Evolutionary conservation across 2,113 vertebrate genomes (phyloP).

Genomic region (Lates calcarifer): DNA sequence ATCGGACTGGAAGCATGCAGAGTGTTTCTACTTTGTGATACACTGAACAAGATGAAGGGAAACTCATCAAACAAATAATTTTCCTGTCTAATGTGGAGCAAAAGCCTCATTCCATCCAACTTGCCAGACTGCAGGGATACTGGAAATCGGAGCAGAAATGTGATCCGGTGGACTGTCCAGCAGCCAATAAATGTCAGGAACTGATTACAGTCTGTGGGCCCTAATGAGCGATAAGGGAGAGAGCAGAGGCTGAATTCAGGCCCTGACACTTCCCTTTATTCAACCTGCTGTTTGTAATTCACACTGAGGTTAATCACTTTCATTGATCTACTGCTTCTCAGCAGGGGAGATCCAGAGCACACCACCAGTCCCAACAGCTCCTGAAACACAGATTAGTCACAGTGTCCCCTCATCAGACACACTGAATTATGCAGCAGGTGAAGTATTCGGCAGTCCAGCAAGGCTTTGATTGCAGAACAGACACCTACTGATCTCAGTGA

Average conservation of each 20-base stretch:
- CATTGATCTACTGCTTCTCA: slow-evolving; percentile 38
- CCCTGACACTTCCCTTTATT: slow-evolving; percentile 28
- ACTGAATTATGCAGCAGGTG: slow-evolving; percentile 12
- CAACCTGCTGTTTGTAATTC: slow-evolving; percentile 25
- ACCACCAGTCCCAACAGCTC: background rate
- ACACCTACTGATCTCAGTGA: too few relatives aligned
- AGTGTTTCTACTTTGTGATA: background rate
- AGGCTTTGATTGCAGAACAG: background rate
- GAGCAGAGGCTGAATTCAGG: slow-evolving; percentile 15
- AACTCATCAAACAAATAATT: slow-evolving; percentile 57
- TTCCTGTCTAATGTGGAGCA: slow-evolving; percentile 51
- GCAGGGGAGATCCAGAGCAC: background rate
- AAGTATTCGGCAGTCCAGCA: background rate
- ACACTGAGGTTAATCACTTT: slow-evolving; percentile 60
- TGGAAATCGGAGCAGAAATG: slow-evolving; percentile 50
- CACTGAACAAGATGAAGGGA: slow-evolving; percentile 40
- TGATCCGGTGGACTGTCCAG: slow-evolving; percentile 43
- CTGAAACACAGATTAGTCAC: slow-evolving; percentile 2
- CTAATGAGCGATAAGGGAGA: slow-evolving; percentile 56
- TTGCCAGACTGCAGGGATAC: slow-evolving; percentile 37
- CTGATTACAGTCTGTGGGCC: slow-evolving; percentile 64
- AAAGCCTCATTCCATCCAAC: slow-evolving; percentile 37
- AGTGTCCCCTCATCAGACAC: slow-evolving; percentile 1
- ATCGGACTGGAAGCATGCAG: too few relatives aligned
- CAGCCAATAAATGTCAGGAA: slow-evolving; percentile 60